Evolutionary conservation across 37 sponge, comb jelly and placozoan species (phyloP).

Genomic region (Chondrilla cf. caribensis): DNA sequence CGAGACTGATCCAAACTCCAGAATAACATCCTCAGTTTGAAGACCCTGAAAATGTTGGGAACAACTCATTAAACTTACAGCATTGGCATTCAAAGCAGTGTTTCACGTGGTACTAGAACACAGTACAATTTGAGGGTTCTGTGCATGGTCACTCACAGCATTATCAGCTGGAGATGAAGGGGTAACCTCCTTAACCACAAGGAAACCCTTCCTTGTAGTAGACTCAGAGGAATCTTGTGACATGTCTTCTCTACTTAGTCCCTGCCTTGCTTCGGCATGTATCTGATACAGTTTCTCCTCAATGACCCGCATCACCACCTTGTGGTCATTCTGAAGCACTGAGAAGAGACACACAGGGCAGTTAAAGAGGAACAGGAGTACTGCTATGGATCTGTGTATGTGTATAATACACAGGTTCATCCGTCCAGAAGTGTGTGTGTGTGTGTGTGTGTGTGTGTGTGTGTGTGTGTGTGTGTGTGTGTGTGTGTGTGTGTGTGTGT

Average conservation of each 20-base stretch:
- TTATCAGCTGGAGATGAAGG: conserved; percentile 3
- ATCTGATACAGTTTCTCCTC: conserved; percentile 71
- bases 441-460: background rate
- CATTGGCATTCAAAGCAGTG: too few relatives aligned
- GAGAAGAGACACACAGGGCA: background rate
- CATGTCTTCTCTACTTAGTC: background rate
- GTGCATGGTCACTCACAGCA: conserved; percentile 13
- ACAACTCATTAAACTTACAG: too few relatives aligned
- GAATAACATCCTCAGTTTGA: conserved; percentile 56
- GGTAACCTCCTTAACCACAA: conserved; percentile 16
- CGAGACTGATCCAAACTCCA: conserved; percentile 76
- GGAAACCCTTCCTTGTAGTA: background rate
- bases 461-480: background rate
- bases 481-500: conserved; percentile 13
- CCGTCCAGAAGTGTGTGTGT: background rate
- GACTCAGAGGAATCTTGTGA: background rate
- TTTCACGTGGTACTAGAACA: too few relatives aligned
- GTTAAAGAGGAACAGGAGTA: too few relatives aligned
- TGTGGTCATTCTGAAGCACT: conserved; percentile 90
- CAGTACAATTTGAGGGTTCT: too few relatives aligned
- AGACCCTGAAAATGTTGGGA: conserved; percentile 46
- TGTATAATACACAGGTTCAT: too few relatives aligned
- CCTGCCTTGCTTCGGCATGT: conserved; percentile 70
- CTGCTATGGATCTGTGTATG: too few relatives aligned
- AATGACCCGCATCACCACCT: conserved; percentile 65